Evolutionary conservation across 1,140 invertebrate species (phyloP).

Genomic region (Heliothis subflexa): DNA sequence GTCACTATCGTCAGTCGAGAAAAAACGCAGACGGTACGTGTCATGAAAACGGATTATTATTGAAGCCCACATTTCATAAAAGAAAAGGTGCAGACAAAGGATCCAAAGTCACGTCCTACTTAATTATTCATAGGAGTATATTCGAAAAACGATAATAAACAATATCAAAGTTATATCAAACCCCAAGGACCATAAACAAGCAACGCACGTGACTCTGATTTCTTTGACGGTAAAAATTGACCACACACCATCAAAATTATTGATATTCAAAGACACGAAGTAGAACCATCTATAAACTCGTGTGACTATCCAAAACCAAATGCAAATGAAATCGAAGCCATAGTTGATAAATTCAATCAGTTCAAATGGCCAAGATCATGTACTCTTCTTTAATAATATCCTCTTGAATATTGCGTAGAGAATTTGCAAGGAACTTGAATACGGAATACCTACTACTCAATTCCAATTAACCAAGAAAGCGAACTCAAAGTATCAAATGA

Average conservation of each 20-base stretch:
- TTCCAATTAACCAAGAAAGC: constrained; percentile 46
- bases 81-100: constrained; percentile 30
- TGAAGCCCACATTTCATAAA: constrained; percentile 26
- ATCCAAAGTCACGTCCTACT: constrained; percentile 51
- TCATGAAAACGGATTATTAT: constrained; percentile 10
- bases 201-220: constrained; percentile 34
- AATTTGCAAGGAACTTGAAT: constrained; percentile 7
- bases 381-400: too few relatives aligned
- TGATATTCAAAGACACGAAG: constrained; percentile 32
- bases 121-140: constrained; percentile 58
- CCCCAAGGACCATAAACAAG: constrained; percentile 45
- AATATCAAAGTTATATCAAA: constrained; percentile 63
- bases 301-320: background rate
- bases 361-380: too few relatives aligned
- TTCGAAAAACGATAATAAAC: constrained; percentile 56
- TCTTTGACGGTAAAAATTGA: constrained; percentile 49
- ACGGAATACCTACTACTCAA: constrained; percentile 1
- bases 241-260: constrained; percentile 55
- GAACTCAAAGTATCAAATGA: constrained; percentile 47
- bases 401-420: too few relatives aligned
- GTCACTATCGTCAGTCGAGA: background rate
- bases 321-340: background rate
- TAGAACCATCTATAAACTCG: constrained; percentile 17
- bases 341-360: background rate
- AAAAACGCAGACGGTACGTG: constrained; percentile 40